These are phyloP conservation scores for Ypsolopha scabrella DNA, from an alignment of 2,888 invertebrate species.

Conservation along the genomic window DNA sequence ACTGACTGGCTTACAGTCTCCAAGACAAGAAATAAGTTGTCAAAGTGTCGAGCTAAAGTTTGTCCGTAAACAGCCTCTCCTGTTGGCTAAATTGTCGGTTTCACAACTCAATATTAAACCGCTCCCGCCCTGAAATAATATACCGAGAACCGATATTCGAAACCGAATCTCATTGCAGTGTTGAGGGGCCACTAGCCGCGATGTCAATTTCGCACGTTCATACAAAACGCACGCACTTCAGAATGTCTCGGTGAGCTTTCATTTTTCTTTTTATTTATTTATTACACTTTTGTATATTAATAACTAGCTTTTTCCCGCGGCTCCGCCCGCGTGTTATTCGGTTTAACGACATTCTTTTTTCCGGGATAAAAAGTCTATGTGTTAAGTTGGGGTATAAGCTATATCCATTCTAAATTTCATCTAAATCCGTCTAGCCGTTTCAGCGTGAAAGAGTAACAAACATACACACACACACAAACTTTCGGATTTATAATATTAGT, in stretches of 20 bases:
- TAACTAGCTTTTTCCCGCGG: too few relatives aligned
- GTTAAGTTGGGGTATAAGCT: too few relatives aligned
- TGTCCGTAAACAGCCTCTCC: constrained; percentile 54
- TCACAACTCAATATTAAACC: constrained; percentile 62
- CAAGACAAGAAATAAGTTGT: constrained; percentile 67
- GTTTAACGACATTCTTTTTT: too few relatives aligned
- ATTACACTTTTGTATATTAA: too few relatives aligned
- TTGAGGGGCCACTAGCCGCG: neutral
- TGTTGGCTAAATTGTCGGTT: constrained; percentile 64
- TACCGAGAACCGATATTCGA: constrained; percentile 51
- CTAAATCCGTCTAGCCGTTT: too few relatives aligned
- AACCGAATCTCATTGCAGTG: constrained; percentile 46
- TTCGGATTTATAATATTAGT: too few relatives aligned
- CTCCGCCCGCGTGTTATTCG: too few relatives aligned
- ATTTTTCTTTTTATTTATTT: too few relatives aligned
- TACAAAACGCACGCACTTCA: neutral
- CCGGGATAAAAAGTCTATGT: too few relatives aligned
- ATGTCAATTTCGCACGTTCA: neutral
- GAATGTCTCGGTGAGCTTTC: neutral
- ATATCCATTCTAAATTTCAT: too few relatives aligned
- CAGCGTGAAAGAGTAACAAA: too few relatives aligned
- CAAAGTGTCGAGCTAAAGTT: constrained; percentile 65
- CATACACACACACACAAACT: too few relatives aligned
- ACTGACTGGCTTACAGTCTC: constrained; percentile 54
- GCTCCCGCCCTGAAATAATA: constrained; percentile 54